Base-by-base conservation (phyloP, 2,113 vertebrate species). In the Parotia lawesii region DNA sequence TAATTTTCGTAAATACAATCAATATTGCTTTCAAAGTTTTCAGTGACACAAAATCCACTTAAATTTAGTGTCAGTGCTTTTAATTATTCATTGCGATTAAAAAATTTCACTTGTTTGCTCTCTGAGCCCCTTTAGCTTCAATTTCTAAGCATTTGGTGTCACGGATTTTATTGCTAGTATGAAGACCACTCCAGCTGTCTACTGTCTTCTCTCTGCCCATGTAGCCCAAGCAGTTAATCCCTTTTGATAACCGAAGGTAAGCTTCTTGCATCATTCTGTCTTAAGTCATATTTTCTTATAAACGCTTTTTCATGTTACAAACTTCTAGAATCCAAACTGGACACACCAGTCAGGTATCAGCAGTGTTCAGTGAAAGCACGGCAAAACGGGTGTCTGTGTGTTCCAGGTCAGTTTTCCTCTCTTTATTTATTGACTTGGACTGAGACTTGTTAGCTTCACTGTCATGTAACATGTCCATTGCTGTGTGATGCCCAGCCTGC, bases 391-490 rank as follows among this genome's bases (percentile, higher is more conserved):
- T 45, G 15, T 44, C 44, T 72, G 17, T 77, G 22, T n/a, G 15
- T 47, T 35, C n/a, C 28, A 37, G 8, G 24, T 86, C 64, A 25
- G 14, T 85, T 85, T 28, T 33, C 37, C 10, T 53, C 16, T 85
- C 15, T 74, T 53, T 47, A 29, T 53, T 10, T 9, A 8, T 28
- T 44, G 33, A 76, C 15, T 9, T 15, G 44, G 29, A 21, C 28
- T 54, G 20, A 27, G 24, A 51, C 25, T 38, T 73, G 5, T 40
- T 72, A 65, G 44, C 24, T 51, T 84, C 38, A 28, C 25, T 37
- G 1, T 57, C n/a, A 25, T 20, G 10, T 64, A 45, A 17, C 17
- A 22, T 57, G 9, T 61, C 78, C 29, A 22, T 61, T 1, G 0
- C 12, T 81, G 21, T 70, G 31, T 81, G 65, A 73, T 5, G 3